phyloP scores from a whole-genome alignment of 2,113 vertebrate species.

The Carassius gibelio region DNA sequence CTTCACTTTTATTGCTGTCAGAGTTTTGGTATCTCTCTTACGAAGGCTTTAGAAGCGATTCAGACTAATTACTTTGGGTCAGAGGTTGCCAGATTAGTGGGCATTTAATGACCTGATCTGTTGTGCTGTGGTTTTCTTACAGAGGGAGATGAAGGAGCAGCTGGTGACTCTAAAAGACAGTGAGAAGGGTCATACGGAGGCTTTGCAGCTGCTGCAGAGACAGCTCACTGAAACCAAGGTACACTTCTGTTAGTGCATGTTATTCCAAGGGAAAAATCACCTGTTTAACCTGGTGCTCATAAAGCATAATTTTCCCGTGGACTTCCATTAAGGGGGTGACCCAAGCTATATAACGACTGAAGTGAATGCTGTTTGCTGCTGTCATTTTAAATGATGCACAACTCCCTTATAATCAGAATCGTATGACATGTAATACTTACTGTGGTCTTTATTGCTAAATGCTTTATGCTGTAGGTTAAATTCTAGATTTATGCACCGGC shows the following conservation, averaged over 20 bases:
- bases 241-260: slow-evolving; percentile 31
- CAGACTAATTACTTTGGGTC: neutral
- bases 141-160: slow-evolving; percentile 98
- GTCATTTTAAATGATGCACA: neutral
- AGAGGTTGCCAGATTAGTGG: slow-evolving; percentile 12
- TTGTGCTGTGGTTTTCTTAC: slow-evolving; percentile 63
- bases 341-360: neutral
- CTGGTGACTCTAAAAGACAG: slow-evolving; percentile 93
- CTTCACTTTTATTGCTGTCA: neutral
- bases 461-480: neutral
- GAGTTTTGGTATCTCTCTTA: neutral
- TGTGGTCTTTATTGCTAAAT: neutral
- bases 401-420: slow-evolving; percentile 17
- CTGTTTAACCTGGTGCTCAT: neutral
- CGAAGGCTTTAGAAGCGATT: neutral
- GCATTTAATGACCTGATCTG: slow-evolving; percentile 51
- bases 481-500: neutral
- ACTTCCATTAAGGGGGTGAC: neutral
- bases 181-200: slow-evolving; percentile 90
- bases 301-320: neutral
- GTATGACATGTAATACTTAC: neutral
- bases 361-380: neutral
- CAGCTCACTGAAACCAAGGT: slow-evolving; percentile 97
- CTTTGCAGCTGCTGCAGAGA: slow-evolving; percentile 89
- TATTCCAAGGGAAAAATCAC: neutral